phyloP scores from a whole-genome alignment of 1,140 invertebrate species.

The Habropoda laboriosa region DNA sequence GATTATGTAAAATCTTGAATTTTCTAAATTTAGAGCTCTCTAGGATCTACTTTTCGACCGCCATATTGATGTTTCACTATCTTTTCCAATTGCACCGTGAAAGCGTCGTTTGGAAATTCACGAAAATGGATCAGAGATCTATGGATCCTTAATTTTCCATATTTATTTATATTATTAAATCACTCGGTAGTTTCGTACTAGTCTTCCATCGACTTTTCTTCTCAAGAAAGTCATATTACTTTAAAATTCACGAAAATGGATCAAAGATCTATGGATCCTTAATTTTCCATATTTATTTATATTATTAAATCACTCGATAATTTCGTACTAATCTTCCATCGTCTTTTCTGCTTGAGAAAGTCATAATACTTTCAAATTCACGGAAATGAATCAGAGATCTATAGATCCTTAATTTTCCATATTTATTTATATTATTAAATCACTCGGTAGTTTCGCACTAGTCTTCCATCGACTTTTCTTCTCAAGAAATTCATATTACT shows the following conservation, averaged over 20 bases:
- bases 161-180: too few relatives aligned
- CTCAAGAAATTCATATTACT: background rate
- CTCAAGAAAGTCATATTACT: background rate
- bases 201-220: background rate
- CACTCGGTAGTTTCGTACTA: background rate
- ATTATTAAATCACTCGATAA: background rate
- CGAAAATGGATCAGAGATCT: too few relatives aligned
- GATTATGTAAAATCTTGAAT: too few relatives aligned
- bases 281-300: too few relatives aligned
- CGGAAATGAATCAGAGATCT: background rate
- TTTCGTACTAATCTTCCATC: background rate
- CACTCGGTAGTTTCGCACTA: background rate
- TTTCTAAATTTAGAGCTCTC: too few relatives aligned
- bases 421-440: too few relatives aligned
- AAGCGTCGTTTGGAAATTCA: too few relatives aligned
- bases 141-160: too few relatives aligned
- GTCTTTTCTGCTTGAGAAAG: background rate
- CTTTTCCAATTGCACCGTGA: too few relatives aligned
- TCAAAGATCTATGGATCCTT: too few relatives aligned
- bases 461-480: background rate
- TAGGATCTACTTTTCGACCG: background rate
- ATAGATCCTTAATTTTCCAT: background rate
- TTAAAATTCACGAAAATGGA: too few relatives aligned
- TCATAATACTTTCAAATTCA: background rate
- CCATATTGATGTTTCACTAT: background rate